phyloP scores from a whole-genome alignment of 2,888 invertebrate species.

The Cordilura impudica region DNA sequence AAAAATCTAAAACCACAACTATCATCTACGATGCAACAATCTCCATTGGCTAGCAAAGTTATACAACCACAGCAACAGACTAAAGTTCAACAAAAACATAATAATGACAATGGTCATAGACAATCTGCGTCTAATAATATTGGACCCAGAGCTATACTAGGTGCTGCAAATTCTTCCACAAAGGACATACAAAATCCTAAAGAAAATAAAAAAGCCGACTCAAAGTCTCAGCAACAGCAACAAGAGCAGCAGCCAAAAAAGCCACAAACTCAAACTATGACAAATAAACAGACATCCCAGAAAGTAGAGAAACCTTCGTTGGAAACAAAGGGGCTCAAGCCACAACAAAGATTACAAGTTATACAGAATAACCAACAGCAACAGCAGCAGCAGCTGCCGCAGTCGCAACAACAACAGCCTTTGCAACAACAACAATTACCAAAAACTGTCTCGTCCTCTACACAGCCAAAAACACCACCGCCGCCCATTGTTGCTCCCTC shows the following conservation, averaged over 20 bases:
- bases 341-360: conserved; percentile 42
- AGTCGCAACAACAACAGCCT: conserved; percentile 10
- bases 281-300: conserved; percentile 49
- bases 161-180: conserved; percentile 33
- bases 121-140: conserved; percentile 8
- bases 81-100: conserved; percentile 36
- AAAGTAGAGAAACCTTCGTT: conserved; percentile 37
- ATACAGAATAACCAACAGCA: conserved; percentile 46
- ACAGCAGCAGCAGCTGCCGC: conserved; percentile 37
- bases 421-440: not conserved
- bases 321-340: conserved; percentile 46
- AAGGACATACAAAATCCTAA: conserved; percentile 39
- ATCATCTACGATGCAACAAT: conserved; percentile 42
- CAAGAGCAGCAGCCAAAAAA: conserved; percentile 53
- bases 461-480: not conserved
- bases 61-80: conserved; percentile 57
- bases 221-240: conserved; percentile 28
- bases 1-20: conserved; percentile 43
- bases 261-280: conserved; percentile 32
- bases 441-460: too few species aligned
- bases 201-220: conserved; percentile 43
- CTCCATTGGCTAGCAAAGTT: conserved; percentile 45
- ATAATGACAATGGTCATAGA: conserved; percentile 58
- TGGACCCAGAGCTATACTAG: conserved; percentile 47
- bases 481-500: not conserved